Evolutionary conservation across 2,888 invertebrate species (phyloP), one percentile per base, ranked within the genome.

Genomic region (Lagria hirta): DNA sequence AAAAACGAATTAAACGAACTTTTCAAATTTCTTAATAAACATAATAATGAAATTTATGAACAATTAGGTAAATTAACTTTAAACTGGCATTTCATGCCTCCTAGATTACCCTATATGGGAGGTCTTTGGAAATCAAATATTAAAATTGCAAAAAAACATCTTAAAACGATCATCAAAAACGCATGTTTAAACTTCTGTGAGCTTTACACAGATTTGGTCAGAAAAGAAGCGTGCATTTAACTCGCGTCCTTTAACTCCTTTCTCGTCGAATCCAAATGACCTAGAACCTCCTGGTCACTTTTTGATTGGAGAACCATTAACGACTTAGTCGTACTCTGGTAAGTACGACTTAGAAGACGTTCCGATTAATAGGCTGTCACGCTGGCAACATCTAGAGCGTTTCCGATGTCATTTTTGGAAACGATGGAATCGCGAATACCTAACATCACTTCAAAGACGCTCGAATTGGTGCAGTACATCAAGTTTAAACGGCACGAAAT

Each of bases 71-170:
- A 43, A 6, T 36, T 51, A 4, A 55, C 53, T 3, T 56, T 55
- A 4, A 0, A 45, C 3, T 65, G 63, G 65, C 46, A 55, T 7
- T 66, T 63, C 33, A 62, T 52, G 21, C 61, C 63, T 2, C 52
- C 63, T 2, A 23, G 34, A 12, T 49, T 58, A n/a, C 61, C 60
- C 1, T 55, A 63, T 30, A 60, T 59, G 21, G 62, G 62, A 1
- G 53, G 11, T 5, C 17, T 47, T 5, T 47, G 47, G 38, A 32
- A 44, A 22, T 14, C 30, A 8, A 33, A 34, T 26, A 54, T 65
- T 0, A 60, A 58, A 22, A 54, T 54, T 1, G 47, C 52, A 1
- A 66, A 68, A 33, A 36, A 43, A 29, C 63, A 61, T 37, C 16
- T 65, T n/a, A 44, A 46, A n/a, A 45, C 58, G 14, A 41, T 57